Evolutionary conservation across 2,888 invertebrate species (phyloP), one percentile per base, ranked within the genome.

Genomic region (Blera fallax): DNA sequence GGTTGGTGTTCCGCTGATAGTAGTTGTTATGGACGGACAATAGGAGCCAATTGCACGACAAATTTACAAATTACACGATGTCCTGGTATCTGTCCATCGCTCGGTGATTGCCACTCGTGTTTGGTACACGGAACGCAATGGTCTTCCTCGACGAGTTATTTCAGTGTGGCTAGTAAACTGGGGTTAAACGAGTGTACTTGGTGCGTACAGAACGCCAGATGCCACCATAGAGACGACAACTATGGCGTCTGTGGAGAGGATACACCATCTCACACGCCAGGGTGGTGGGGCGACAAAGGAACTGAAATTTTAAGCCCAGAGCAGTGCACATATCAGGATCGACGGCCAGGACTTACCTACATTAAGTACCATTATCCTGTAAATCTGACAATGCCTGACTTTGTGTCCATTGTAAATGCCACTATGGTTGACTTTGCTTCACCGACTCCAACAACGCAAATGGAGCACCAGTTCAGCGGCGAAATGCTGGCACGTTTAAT

Each of bases 181-280:
- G 95, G 96, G 21, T 92, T 97, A 2, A 95, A 95, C 67, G 96
- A 96, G 88, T 97, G 97, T 90, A 96, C 95, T 48, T 98, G 98
- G 98, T 98, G 98, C 91, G 98, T 98, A 1, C 97, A 98, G 90
- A 97, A 97, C 90, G 97, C 97, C 0, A 94, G 96, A 48, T 98
- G 98, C 90, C 97, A 98, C 91, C 96, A 96, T 88, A 95, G 96
- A 89, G 96, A 97, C 89, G 96, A 96, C 94, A 93, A 92, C 90
- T 91, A 90, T 74, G 97, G 97, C 0, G 96, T 96, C 7, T 97
- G 97, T 88, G 97, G 97, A 0, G 97, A 97, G 90, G 96, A 96
- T 89, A 96, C 96, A 21, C 96, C 96, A 0, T 96, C 96, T 7
- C 96, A 96, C 90, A 95, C 95, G 87, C 95, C 96, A 0, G 97